phyloP scores from a whole-genome alignment of 2,113 vertebrate genomes.

The Pituophis catenifer region DNA sequence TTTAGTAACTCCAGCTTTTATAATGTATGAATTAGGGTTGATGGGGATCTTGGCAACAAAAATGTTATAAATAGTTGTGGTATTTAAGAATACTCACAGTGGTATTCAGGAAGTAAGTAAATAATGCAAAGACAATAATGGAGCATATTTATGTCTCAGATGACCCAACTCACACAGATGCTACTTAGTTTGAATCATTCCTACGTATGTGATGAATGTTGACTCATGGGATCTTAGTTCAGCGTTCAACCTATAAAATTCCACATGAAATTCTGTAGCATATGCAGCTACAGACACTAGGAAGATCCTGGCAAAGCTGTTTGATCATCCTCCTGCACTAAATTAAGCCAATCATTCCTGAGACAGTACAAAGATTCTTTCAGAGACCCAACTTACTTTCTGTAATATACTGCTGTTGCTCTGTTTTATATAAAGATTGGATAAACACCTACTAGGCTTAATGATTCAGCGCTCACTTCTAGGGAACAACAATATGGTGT shows the following conservation, averaged over 20 bases:
- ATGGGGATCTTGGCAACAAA: not conserved
- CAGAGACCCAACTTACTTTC: not conserved
- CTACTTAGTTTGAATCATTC: not conserved
- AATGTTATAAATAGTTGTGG: not conserved
- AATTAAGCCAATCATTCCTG: not conserved
- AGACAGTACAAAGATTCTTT: not conserved
- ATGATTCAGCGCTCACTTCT: slow-evolving; percentile 1
- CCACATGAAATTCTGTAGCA: not conserved
- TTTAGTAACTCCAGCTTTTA: not conserved
- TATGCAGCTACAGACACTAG: not conserved
- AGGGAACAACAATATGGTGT: not conserved
- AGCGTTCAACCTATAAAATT: not conserved
- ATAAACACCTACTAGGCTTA: slow-evolving; percentile 1
- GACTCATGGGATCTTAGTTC: not conserved
- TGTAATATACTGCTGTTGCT: not conserved
- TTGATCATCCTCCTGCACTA: not conserved
- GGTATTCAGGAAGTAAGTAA: not conserved
- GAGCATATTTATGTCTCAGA: not conserved
- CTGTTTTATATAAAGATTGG: not conserved
- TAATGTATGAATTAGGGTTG: not conserved
- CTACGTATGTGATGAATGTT: not conserved
- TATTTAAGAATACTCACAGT: not conserved
- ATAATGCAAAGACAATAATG: not conserved
- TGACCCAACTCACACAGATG: not conserved
- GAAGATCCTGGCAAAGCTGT: not conserved